Conservation (phyloP, 2,797 vertebrate species). For the Manis crassicaudata region DNA sequence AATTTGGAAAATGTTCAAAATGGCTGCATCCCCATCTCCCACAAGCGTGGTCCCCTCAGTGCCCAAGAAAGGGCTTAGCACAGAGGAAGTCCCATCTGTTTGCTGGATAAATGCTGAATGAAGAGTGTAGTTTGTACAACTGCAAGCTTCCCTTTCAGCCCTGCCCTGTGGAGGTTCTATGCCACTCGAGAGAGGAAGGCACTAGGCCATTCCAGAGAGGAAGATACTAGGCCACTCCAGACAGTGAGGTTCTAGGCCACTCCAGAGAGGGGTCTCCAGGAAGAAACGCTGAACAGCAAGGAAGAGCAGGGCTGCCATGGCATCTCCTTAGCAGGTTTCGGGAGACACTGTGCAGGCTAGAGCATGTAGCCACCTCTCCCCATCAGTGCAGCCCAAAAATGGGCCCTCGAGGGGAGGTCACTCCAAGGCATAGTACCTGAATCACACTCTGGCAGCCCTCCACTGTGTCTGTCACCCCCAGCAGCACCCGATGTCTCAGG, state of each 20-base stretch:
- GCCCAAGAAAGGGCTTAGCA: not conserved
- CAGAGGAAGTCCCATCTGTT: not conserved
- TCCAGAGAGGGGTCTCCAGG: not conserved
- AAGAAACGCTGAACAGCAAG: not conserved
- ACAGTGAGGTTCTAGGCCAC: too few relatives aligned
- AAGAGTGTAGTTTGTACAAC: rapidly evolving
- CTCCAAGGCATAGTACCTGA: conserved; percentile 81
- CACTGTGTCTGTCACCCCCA: conserved; percentile 85
- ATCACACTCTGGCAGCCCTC: conserved; percentile 81
- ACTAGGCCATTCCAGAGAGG: too few relatives aligned
- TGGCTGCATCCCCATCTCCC: not conserved
- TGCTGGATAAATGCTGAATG: not conserved
- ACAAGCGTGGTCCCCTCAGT: not conserved
- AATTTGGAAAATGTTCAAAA: not conserved
- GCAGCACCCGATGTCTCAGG: conserved; percentile 83
- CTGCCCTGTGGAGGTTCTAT: rapidly evolving
- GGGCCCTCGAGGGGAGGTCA: not conserved
- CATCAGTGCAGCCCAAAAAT: not conserved
- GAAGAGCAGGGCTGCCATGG: not conserved
- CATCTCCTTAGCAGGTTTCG: not conserved
- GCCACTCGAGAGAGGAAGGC: too few relatives aligned
- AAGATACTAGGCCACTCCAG: too few relatives aligned
- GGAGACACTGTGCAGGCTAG: rapidly evolving
- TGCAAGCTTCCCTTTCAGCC: not conserved
- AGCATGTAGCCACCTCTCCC: not conserved